Evolutionary conservation across 2,113 vertebrate species (phyloP).

Genomic region (Apaloderma vittatum): DNA sequence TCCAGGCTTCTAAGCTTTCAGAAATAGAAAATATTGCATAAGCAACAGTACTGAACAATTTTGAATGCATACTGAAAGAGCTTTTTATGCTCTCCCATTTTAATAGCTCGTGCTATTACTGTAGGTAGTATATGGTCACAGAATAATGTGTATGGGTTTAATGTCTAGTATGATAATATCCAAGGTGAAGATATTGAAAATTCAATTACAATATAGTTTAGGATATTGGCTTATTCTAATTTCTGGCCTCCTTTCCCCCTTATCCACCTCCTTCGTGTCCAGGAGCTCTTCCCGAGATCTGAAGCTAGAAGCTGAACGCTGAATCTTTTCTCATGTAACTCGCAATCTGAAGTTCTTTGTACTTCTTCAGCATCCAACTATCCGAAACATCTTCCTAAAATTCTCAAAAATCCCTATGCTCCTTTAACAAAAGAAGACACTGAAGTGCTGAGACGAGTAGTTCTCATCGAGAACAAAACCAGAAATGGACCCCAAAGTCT

Average conservation of each 20-base stretch:
- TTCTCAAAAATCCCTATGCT: neutral
- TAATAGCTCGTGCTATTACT: conserved; percentile 62
- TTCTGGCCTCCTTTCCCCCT: neutral
- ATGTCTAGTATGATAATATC: conserved; percentile 62
- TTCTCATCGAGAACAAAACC: neutral
- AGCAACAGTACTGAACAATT: conserved; percentile 40
- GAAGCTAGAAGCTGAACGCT: neutral
- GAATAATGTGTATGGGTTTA: conserved; percentile 66
- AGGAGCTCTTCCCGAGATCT: neutral
- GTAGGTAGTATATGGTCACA: conserved; percentile 22
- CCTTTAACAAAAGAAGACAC: neutral
- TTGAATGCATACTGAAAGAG: conserved; percentile 25
- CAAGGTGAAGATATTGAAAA: conserved; percentile 68
- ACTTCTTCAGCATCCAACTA: neutral
- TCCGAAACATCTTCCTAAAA: neutral
- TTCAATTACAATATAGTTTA: conserved; percentile 69
- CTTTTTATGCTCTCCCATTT: conserved; percentile 54
- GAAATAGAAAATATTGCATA: conserved; percentile 57
- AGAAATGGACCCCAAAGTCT: neutral
- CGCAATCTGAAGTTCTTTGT: neutral
- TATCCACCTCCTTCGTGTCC: neutral
- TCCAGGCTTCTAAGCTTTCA: conserved; percentile 47
- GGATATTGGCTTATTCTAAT: conserved; percentile 60
- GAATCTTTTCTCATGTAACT: neutral
- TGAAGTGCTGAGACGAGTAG: neutral